Base-by-base conservation (phyloP, 2,888 invertebrate species). In the Tryphoninae sp. region DNA sequence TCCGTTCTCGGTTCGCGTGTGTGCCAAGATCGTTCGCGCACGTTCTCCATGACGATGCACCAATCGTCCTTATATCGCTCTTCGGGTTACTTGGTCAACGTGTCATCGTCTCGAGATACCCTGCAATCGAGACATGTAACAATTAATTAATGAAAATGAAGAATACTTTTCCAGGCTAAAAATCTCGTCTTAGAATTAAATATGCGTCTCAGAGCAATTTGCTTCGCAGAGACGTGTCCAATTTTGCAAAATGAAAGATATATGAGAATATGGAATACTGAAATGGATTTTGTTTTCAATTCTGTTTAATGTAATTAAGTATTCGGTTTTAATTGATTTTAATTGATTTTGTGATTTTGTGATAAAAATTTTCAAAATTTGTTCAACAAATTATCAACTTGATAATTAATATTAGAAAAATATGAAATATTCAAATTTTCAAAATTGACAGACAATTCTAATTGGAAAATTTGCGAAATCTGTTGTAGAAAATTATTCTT, bases 81-180 rank as follows among this genome's bases (percentile, higher is more conserved):
- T 53, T 45, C 86, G 85, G 89, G 89, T 90, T 89, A 90, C 89
- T 90, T 87, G 90, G 91, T 90, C 90, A 90, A 64, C 68, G 74
- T 84, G 84, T 81, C 82, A 83, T 81, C 82, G 67, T 71, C 61
- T 62, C 42, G 58, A 55, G 45, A 84, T 81, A 77, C 75, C 76
- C 86, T 87, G 84, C 78, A 87, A 87, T 80, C 80, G 45, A 49
- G 65, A 68, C 42, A 62, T 58, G 26, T 69, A 79, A 65, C 33
- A 61, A 71, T 77, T 68, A 82, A 16, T 55, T 8, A 45, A 45
- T 45, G 45, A 33, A 55, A n/a, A 71, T 19, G 42, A 16, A 71
- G 0, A 55, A 55, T 23, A 16, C 16, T 33, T 16, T 42, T n/a
- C 16, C 6, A 33, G 11, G n/a, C 19, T 40, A 33, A 53, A 33